Evolutionary conservation across 2,797 vertebrate species (phyloP).

Genomic region (Melanotaenia trifasciata): DNA sequence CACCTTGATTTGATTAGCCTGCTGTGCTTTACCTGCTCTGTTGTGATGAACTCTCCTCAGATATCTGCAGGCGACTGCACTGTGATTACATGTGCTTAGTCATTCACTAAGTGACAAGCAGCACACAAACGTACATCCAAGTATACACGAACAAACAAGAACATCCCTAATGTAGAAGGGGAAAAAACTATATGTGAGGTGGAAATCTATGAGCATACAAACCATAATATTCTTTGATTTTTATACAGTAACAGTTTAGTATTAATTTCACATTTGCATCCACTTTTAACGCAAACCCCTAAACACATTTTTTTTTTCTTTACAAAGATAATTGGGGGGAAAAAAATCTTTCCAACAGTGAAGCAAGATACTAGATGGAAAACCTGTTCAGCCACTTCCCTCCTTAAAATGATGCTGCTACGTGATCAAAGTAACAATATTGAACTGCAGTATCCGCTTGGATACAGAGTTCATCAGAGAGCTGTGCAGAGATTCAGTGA

Average conservation of each 20-base stretch:
- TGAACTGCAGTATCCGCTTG: constrained; percentile 24
- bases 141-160: neutral
- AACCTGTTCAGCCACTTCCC: constrained; percentile 14
- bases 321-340: neutral
- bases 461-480: constrained; percentile 33
- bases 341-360: neutral
- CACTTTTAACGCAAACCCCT: neutral
- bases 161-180: neutral
- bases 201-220: neutral
- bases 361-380: constrained; percentile 5
- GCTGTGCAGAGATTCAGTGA: constrained; percentile 1
- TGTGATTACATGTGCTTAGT: constrained; percentile 62
- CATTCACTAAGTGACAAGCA: constrained; percentile 54
- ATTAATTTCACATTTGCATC: neutral
- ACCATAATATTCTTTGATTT: neutral
- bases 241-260: neutral
- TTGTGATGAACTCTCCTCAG: constrained; percentile 65
- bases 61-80: constrained; percentile 58
- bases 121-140: constrained; percentile 3
- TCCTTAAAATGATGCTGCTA: constrained; percentile 14
- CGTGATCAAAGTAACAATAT: constrained; percentile 49
- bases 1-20: constrained; percentile 71
- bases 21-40: constrained; percentile 65
- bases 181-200: neutral
- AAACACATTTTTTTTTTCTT: neutral